A percentile compares a stretch with the other conserved stretches of the same genome.
phyloP scores from a whole-genome alignment of 1,140 invertebrate genomes.

The Drosophila eugracilis region DNA sequence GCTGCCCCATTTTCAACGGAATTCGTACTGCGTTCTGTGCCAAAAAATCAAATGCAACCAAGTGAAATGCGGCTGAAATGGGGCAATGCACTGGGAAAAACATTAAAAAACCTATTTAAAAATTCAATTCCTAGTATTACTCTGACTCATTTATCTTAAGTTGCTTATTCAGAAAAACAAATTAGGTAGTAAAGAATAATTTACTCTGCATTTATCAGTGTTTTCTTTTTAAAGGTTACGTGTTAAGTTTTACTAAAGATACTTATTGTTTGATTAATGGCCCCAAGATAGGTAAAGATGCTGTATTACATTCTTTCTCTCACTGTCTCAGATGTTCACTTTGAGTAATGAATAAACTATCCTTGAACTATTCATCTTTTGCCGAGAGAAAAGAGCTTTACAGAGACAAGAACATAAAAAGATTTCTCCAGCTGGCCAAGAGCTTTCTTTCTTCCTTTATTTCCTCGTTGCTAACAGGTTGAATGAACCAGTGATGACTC shows the following conservation, averaged over 20 bases:
- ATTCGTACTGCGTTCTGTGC: conserved; percentile 21
- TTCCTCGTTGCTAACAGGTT: conserved; percentile 39
- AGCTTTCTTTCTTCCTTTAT: conserved; percentile 20
- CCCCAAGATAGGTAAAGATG: too few relatives aligned
- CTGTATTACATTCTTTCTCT: conserved; percentile 10
- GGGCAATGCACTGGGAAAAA: conserved; percentile 5
- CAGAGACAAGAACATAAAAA: conserved; percentile 19
- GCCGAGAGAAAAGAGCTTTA: neutral
- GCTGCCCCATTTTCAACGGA: conserved; percentile 38
- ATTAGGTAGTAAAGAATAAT: neutral
- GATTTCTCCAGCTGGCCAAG: conserved; percentile 25
- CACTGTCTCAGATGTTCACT: conserved; percentile 20
- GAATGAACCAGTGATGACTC: conserved; percentile 62
- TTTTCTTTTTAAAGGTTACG: too few relatives aligned
- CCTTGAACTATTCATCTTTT: conserved; percentile 40
- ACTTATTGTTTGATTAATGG: too few relatives aligned
- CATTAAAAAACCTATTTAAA: too few relatives aligned
- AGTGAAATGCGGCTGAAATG: conserved; percentile 18
- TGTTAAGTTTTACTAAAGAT: too few relatives aligned
- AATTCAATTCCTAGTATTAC: too few relatives aligned
- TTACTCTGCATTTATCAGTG: neutral
- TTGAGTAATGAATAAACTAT: conserved; percentile 38
- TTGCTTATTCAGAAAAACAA: neutral
- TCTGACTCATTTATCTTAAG: too few relatives aligned
- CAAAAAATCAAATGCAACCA: conserved; percentile 28